Conservation (phyloP, 1,140 invertebrate genomes). For the Eueides isabella region DNA sequence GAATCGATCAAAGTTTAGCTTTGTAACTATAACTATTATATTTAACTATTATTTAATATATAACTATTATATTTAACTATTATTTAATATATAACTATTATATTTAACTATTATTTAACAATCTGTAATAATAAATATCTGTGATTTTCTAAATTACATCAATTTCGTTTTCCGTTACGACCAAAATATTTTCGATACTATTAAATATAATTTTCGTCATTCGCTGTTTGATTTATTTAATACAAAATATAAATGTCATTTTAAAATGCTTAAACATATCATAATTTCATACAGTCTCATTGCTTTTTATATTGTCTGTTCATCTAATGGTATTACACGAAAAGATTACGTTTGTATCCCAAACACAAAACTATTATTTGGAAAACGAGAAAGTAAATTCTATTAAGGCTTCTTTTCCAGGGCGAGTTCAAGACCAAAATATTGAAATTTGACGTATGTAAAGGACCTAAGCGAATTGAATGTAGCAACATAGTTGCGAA, state of each 20-base stretch:
- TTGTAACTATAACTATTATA: too few species aligned
- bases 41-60: too few species aligned
- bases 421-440: conserved; percentile 49
- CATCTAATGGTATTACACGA: background rate
- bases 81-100: too few species aligned
- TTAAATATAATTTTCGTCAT: background rate
- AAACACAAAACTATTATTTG: background rate
- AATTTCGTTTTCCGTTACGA: background rate
- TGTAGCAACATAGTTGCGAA: conserved; percentile 39
- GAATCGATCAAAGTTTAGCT: too few species aligned
- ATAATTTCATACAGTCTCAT: background rate
- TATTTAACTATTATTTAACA: too few species aligned
- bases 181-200: background rate
- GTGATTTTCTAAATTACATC: background rate
- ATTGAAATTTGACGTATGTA: conserved; percentile 41
- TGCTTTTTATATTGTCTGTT: background rate
- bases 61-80: too few species aligned
- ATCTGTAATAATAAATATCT: background rate
- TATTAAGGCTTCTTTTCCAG: conserved; percentile 23
- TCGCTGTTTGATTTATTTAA: background rate
- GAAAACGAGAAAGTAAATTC: background rate
- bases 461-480: conserved; percentile 51
- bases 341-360: background rate
- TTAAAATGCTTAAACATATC: conserved; percentile 6
- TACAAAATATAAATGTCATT: background rate